Evolutionary conservation across 1,140 invertebrate genomes (phyloP), one percentile per base, ranked within the genome.

Genomic region (Phortica variegata): DNA sequence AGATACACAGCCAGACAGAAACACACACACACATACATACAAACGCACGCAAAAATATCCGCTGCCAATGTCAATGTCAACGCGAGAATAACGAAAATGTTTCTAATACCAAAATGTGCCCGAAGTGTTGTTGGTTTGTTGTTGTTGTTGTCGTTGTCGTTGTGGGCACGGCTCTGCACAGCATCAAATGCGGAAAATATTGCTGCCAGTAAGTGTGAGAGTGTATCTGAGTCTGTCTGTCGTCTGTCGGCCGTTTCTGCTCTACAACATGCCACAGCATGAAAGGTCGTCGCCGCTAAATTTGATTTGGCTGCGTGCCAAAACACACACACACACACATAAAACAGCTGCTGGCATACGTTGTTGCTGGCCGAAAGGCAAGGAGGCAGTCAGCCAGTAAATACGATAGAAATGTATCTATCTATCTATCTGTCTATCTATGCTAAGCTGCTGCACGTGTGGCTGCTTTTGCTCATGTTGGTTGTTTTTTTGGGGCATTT

Each of bases 241-340:
- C 47, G 44, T 41, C 54, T 32, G 43, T 42, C 12, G 13, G 36
- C n/a, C n/a, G n/a, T 26, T 26, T 26, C n/a, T n/a, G 52, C 20
- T 58, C 10, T 26, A 26, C 23, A 26, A 26, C 50, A 34, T n/a
- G n/a, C 56, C 47, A 60, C 47, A 52, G 63, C 49, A n/a, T 34
- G 47, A 63, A 68, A 68, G 63, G 63, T 68, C 63, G 62, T 60
- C 63, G 63, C 60, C 55, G 51, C 56, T n/a, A 68, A 62, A 68
- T 60, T 68, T 68, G 58, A 63, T 68, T 68, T 68, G 63, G 63
- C 63, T 60, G 56, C 60, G 54, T 55, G 63, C 63, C 63, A 68
- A 69, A 26, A 68, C 41, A 58, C 56, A 52, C n/a, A n/a, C n/a
- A n/a, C n/a, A n/a, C n/a, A n/a, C n/a, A 58, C 61, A 65, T 54